Base-by-base conservation (phyloP, 2,888 invertebrate genomes). In the Altica lythri region DNA sequence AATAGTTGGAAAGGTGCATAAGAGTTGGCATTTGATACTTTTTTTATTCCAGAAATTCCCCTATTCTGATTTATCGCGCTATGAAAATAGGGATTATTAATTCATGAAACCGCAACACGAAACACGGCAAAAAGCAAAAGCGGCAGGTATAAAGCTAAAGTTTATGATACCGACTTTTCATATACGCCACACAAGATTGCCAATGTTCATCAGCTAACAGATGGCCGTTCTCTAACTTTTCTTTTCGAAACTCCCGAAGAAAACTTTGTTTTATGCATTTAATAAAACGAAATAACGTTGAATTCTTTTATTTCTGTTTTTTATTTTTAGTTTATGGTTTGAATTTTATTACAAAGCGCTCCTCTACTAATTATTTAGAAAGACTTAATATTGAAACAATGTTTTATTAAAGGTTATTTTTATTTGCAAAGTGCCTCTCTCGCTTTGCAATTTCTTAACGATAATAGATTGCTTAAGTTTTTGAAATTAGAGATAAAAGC, bases 81-180 rank as follows among this genome's bases (percentile, higher is more conserved):
- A 62, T 60, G 68, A 69, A 69, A 69, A 68, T 69, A 66, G 63
- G 65, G 67, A 70, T 70, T 68, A 69, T 67, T 68, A 69, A 70
- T 70, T 70, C 70, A 70, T 69, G 70, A 64, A 67, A 66, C 63
- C 65, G 61, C 65, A 61, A 52, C 61, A 44, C 59, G 61, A 62
- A 65, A 66, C 59, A 62, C 62, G 65, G 59, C 61, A 59, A 68
- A n/a, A 40, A 49, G 49, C 40, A 34, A 49, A 49, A 64, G 62
- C 63, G 8, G 25, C 40, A 13, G 40, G 40, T 25, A 40, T 40
- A 40, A 40, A 22, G 40, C 40, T 40, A 40, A n/a, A 40, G 40
- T 40, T 40, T 40, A 40, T 40, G 40, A 40, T 40, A 40, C 40
- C 22, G 40, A 40, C 40, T 40, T 40, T 40, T 40, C 40, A 40